These are phyloP conservation scores for Brachionus asplanchnoidis DNA, from an alignment of 1,140 invertebrate species.

Conservation along the genomic window DNA sequence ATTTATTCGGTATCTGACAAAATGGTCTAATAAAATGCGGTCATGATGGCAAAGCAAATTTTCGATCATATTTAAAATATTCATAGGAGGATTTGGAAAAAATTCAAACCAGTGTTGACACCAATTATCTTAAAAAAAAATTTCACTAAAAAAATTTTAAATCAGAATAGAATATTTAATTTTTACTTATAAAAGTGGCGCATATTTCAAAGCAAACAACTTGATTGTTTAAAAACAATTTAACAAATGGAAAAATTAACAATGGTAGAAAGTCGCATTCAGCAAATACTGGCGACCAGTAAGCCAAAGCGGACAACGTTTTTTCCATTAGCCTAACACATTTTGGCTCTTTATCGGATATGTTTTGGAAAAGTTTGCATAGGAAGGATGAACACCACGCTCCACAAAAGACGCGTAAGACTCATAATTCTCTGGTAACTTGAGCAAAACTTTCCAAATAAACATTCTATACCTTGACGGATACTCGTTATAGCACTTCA, in stretches of 20 bases:
- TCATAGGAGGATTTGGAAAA: constrained; percentile 74
- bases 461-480: constrained; percentile 67
- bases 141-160: constrained; percentile 9
- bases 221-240: constrained; percentile 67
- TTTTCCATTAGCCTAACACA: constrained; percentile 65
- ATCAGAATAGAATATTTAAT: too few species aligned
- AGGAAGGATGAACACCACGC: constrained; percentile 62
- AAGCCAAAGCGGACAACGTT: constrained; percentile 67
- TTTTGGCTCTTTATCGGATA: constrained; percentile 66
- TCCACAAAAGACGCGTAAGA: constrained; percentile 67
- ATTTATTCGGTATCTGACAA: constrained; percentile 64
- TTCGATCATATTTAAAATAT: constrained; percentile 73
- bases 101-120: constrained; percentile 84
- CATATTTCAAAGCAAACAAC: constrained; percentile 71
- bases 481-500: constrained; percentile 74
- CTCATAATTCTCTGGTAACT: constrained; percentile 68
- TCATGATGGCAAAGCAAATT: constrained; percentile 72
- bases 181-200: constrained; percentile 64
- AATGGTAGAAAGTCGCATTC: constrained; percentile 69
- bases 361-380: constrained; percentile 62
- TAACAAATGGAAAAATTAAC: constrained; percentile 73
- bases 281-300: constrained; percentile 72
- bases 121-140: constrained; percentile 67
- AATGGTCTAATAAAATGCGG: constrained; percentile 65
- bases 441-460: constrained; percentile 72